Evolutionary conservation across 2,113 vertebrate genomes (phyloP).

Genomic region (Cynoglossus semilaevis): DNA sequence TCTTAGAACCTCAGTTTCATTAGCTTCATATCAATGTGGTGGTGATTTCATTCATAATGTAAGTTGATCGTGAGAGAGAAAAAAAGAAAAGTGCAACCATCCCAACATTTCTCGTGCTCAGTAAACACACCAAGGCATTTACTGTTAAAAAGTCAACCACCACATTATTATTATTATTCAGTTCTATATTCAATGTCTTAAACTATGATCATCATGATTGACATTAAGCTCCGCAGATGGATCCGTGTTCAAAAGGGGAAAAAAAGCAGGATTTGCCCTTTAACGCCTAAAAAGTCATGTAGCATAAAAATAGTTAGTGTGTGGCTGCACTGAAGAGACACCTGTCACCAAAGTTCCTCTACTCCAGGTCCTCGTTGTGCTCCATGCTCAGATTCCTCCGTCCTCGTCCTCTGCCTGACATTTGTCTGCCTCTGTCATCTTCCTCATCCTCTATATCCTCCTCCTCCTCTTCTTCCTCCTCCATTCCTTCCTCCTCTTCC

Average conservation of each 20-base stretch:
- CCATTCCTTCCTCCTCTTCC: constrained; percentile 76
- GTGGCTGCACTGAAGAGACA: constrained; percentile 8
- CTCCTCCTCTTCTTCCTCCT: constrained; percentile 76
- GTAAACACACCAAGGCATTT: constrained; percentile 31
- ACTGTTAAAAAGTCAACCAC: constrained; percentile 30
- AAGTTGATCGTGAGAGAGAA: neutral
- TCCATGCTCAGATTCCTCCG: constrained; percentile 87
- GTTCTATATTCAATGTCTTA: constrained; percentile 8
- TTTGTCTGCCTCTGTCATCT: constrained; percentile 77
- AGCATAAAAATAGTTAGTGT: constrained; percentile 12
- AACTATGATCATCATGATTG: constrained; percentile 17
- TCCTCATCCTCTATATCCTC: constrained; percentile 78
- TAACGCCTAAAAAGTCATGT: constrained; percentile 26
- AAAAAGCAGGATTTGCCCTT: constrained; percentile 22
- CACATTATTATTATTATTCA: constrained; percentile 33
- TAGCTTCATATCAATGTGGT: too few relatives aligned
- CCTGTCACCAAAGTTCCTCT: constrained; percentile 35
- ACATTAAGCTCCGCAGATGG: constrained; percentile 26
- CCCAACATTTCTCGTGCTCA: constrained; percentile 39
- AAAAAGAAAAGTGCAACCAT: constrained; percentile 36
- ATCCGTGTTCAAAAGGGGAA: constrained; percentile 28
- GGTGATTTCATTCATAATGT: too few relatives aligned
- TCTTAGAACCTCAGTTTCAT: too few relatives aligned
- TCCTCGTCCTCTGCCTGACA: constrained; percentile 78
- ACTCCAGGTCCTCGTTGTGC: constrained; percentile 92